phyloP scores from a whole-genome alignment of 2,113 vertebrate species.

The Dicentrarchus labrax region DNA sequence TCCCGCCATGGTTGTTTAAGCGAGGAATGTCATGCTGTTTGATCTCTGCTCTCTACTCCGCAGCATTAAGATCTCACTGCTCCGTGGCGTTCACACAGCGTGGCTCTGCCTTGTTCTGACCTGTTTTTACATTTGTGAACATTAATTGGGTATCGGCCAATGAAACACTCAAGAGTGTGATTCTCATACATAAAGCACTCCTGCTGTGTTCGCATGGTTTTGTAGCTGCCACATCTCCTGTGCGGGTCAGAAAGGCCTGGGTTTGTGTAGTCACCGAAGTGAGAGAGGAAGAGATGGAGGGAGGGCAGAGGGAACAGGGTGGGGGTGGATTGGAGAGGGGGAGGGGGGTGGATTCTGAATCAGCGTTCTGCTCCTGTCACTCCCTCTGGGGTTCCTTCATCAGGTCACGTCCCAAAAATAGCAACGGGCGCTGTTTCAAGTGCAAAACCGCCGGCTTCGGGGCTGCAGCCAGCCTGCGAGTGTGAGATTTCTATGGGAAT shows the following conservation, averaged over 20 bases:
- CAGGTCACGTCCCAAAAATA: slow-evolving; percentile 98
- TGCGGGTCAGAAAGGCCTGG: slow-evolving; percentile 34
- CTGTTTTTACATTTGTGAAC: slow-evolving; percentile 27
- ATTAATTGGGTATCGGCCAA: slow-evolving; percentile 38
- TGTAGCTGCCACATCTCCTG: slow-evolving; percentile 17
- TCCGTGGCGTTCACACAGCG: not conserved
- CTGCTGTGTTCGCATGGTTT: slow-evolving; percentile 17
- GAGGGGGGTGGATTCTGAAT: slow-evolving; percentile 71
- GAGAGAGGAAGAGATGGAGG: slow-evolving; percentile 38
- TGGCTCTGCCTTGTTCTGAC: slow-evolving; percentile 15
- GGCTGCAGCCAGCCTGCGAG: slow-evolving; percentile 93
- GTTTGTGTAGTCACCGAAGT: slow-evolving; percentile 39
- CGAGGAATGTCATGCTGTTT: slow-evolving; percentile 63
- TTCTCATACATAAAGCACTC: not conserved
- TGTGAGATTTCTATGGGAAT: slow-evolving; percentile 95
- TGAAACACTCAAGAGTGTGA: slow-evolving; percentile 6
- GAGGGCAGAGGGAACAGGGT: slow-evolving; percentile 54
- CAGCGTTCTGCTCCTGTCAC: slow-evolving; percentile 84
- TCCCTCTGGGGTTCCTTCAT: slow-evolving; percentile 94
- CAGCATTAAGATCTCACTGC: slow-evolving; percentile 12
- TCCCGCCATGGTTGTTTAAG: slow-evolving; percentile 63
- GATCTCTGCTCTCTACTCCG: slow-evolving; percentile 41
- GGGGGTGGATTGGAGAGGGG: slow-evolving; percentile 27
- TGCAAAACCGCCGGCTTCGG: slow-evolving; percentile 92
- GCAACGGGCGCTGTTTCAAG: slow-evolving; percentile 95